Conservation (phyloP, 2,113 vertebrate species). For the Labrus mixtus region DNA sequence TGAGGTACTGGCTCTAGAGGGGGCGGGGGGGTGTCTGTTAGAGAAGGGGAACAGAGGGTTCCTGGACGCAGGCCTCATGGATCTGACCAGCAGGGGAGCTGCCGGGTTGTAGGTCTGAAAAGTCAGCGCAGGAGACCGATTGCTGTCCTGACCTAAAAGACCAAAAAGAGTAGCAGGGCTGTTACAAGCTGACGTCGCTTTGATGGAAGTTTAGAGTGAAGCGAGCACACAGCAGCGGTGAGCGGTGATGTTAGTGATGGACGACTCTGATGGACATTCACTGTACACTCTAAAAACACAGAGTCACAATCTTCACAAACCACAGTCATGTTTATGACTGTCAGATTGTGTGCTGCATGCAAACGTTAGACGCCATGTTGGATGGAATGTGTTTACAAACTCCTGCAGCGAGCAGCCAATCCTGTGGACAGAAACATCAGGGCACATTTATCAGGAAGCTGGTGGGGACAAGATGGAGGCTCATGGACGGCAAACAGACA, state of each 20-base stretch:
- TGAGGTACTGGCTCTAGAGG: constrained; percentile 69
- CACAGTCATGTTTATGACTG: constrained; percentile 60
- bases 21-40: constrained; percentile 62
- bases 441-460: constrained; percentile 17
- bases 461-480: constrained; percentile 9
- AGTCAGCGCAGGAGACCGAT: constrained; percentile 44
- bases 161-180: constrained; percentile 64
- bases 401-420: constrained; percentile 39
- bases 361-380: constrained; percentile 15
- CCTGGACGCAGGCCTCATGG: constrained; percentile 62
- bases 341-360: constrained; percentile 57
- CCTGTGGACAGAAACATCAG: constrained; percentile 54
- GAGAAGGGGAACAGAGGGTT: constrained; percentile 54
- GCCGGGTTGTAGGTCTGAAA: constrained; percentile 56
- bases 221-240: constrained; percentile 48
- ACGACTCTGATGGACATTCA: too few species aligned
- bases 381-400: constrained; percentile 20
- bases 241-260: constrained; percentile 61
- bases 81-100: constrained; percentile 41
- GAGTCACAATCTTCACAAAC: constrained; percentile 43
- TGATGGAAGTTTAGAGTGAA: constrained; percentile 4
- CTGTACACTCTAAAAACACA: background rate
- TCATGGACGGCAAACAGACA: constrained; percentile 30
- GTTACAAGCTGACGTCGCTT: constrained; percentile 27
- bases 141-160: constrained; percentile 76